phyloP scores from a whole-genome alignment of 1,140 invertebrate species.

The Bombus balteatus region DNA sequence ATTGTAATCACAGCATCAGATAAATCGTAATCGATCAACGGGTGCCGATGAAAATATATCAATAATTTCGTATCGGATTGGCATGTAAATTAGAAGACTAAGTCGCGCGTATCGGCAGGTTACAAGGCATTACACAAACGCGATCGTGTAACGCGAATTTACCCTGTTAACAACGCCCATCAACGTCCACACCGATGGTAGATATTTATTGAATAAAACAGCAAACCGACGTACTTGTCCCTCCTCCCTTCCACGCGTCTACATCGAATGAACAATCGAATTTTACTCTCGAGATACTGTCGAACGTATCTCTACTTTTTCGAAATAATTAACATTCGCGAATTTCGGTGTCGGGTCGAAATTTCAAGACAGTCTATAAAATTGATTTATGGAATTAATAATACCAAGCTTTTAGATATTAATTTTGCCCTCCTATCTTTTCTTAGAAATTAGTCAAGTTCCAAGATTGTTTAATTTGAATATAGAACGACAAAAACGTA shows the following conservation, averaged over 20 bases:
- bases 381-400: background rate
- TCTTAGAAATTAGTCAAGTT: background rate
- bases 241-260: background rate
- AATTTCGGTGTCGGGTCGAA: background rate
- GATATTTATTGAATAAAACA: slow-evolving; percentile 51
- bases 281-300: slow-evolving; percentile 7
- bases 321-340: background rate
- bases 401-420: background rate
- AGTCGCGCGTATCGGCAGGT: slow-evolving; percentile 25
- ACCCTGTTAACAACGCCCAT: slow-evolving; percentile 35
- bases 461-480: background rate
- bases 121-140: slow-evolving; percentile 37
- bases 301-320: background rate
- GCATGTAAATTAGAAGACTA: slow-evolving; percentile 37
- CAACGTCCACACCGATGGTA: slow-evolving; percentile 21
- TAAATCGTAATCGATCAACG: slow-evolving; percentile 12
- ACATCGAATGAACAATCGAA: slow-evolving; percentile 6
- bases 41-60: background rate
- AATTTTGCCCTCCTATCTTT: background rate
- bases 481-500: too few species aligned
- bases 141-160: slow-evolving; percentile 33
- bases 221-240: slow-evolving; percentile 22
- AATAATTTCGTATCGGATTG: slow-evolving; percentile 27
- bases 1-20: background rate
- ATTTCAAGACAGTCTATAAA: background rate